Percentiles rank a stretch among this genome's conserved stretches.
These are phyloP conservation scores for Clarias platycephalus DNA, from an alignment of 2,797 vertebrate genomes.

Conservation along the genomic window DNA sequence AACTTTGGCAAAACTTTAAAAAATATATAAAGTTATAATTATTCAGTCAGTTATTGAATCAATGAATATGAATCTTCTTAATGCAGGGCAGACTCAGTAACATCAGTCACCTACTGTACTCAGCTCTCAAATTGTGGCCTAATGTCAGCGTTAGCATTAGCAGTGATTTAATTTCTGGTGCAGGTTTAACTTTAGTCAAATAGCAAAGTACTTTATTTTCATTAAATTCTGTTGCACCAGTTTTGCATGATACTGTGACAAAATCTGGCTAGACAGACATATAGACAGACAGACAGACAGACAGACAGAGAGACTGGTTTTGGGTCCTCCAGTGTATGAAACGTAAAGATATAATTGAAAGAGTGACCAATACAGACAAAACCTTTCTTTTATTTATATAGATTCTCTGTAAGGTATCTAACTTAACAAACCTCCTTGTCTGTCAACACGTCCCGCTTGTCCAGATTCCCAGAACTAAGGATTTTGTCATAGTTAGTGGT, in stretches of 20 bases:
- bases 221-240: too few species aligned
- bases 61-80: neutral
- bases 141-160: neutral
- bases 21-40: neutral
- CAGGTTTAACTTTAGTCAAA: too few species aligned
- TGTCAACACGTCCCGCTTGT: neutral
- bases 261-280: too few species aligned
- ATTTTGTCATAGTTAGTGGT: slow-evolving; percentile 3
- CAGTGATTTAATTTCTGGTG: neutral
- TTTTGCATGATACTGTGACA: too few species aligned
- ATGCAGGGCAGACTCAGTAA: neutral
- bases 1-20: neutral
- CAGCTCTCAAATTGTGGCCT: neutral
- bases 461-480: neutral
- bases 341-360: too few species aligned
- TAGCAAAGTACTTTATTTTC: too few species aligned
- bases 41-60: fast-evolving
- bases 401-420: neutral
- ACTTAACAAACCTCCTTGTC: neutral
- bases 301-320: too few species aligned
- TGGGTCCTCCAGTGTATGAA: too few species aligned
- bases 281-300: too few species aligned
- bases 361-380: too few species aligned
- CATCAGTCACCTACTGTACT: neutral
- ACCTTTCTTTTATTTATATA: neutral